These are phyloP conservation scores for Muntiacus reevesi DNA, from an alignment of 2,113 vertebrate species.

Conservation along the genomic window DNA sequence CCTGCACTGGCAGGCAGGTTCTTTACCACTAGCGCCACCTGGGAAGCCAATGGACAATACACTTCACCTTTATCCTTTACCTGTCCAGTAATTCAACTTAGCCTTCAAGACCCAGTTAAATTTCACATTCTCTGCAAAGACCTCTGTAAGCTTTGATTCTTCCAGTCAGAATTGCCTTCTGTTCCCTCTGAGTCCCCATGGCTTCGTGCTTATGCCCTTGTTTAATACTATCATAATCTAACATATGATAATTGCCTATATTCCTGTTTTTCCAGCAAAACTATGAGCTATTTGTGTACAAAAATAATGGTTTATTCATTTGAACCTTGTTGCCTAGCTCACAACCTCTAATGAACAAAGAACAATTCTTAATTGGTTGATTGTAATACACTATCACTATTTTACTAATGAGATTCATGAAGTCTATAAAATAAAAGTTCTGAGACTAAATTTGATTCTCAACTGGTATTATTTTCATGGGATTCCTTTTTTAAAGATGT, in stretches of 20 bases:
- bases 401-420: not conserved
- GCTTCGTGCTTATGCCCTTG: not conserved
- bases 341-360: not conserved
- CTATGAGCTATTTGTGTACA: not conserved
- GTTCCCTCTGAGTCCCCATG: not conserved
- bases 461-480: not conserved
- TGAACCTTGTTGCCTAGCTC: not conserved
- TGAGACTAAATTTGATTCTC: not conserved
- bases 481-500: not conserved
- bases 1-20: not conserved
- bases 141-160: not conserved
- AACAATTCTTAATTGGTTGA: not conserved
- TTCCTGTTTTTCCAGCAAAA: not conserved
- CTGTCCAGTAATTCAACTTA: not conserved
- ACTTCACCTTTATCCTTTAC: not conserved
- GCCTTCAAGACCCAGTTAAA: not conserved
- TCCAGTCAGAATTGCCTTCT: not conserved
- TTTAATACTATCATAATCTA: not conserved
- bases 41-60: not conserved
- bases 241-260: not conserved
- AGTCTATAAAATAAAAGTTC: not conserved
- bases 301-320: not conserved
- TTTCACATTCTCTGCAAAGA: not conserved
- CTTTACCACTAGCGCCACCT: not conserved
- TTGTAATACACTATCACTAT: not conserved